Conservation (phyloP, 1,140 invertebrate species). For the Asbolus verrucosus region DNA sequence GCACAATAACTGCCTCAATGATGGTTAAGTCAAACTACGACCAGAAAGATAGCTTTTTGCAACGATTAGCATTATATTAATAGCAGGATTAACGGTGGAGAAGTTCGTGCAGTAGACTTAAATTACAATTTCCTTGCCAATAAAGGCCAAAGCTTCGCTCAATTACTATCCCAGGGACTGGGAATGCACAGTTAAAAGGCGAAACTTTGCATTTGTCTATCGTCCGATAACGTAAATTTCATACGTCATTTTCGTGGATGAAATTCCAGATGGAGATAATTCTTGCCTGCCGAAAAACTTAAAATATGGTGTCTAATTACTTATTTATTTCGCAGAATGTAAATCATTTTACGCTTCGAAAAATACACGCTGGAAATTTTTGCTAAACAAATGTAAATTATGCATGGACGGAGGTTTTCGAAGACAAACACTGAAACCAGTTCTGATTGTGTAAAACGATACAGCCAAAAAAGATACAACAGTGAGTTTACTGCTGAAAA, state of each 20-base stretch:
- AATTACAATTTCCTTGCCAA: no score
- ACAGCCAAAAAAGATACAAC: constrained; percentile 5
- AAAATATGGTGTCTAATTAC: neutral
- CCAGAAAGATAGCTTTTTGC: no score
- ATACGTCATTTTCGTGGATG: neutral
- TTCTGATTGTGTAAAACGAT: constrained; percentile 8
- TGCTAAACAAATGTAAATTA: constrained; percentile 27
- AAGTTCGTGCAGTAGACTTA: no score
- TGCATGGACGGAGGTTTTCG: neutral
- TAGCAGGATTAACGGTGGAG: no score
- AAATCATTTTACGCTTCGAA: neutral
- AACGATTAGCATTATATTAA: no score
- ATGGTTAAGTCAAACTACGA: no score
- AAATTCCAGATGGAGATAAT: neutral
- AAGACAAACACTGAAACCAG: neutral
- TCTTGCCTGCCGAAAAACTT: neutral
- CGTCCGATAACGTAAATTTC: neutral
- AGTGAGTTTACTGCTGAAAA: constrained; percentile 4
- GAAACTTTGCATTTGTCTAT: no score
- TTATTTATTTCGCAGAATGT: neutral
- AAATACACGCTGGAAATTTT: neutral
- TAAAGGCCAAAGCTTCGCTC: no score
- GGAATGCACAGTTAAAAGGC: no score
- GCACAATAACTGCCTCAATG: no score
- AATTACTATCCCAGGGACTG: no score